Evolutionary conservation across 2,113 vertebrate genomes (phyloP).

Genomic region (Aptenodytes patagonicus): DNA sequence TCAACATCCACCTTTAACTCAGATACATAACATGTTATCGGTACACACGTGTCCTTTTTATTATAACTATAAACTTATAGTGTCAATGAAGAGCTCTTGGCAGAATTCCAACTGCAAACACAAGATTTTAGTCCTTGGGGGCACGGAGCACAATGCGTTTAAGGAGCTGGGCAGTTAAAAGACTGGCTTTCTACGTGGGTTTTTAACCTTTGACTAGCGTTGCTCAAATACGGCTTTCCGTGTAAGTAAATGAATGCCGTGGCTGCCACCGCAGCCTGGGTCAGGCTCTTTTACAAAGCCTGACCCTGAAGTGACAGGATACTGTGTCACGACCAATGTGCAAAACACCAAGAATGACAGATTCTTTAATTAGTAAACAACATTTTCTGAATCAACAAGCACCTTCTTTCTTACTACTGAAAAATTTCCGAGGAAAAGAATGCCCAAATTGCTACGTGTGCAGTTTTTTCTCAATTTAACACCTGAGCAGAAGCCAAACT

Average conservation of each 20-base stretch:
- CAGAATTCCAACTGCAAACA: neutral
- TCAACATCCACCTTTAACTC: constrained; percentile 38
- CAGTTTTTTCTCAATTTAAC: neutral
- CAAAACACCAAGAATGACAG: neutral
- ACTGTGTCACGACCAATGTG: neutral
- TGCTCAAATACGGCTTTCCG: neutral
- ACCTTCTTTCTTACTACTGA: neutral
- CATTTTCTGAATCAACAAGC: neutral
- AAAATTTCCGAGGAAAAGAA: neutral
- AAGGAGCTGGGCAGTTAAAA: constrained; percentile 3
- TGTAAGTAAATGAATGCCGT: neutral
- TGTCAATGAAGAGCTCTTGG: constrained; percentile 1
- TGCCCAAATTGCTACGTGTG: neutral
- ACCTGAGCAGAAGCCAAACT: neutral
- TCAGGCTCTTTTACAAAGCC: neutral
- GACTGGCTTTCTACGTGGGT: neutral
- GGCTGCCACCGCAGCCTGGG: neutral
- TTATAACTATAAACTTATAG: constrained; percentile 40
- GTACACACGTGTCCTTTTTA: constrained; percentile 51
- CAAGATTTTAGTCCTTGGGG: neutral
- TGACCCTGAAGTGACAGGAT: neutral
- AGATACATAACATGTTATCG: constrained; percentile 8
- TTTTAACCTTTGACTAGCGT: neutral
- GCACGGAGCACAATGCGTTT: neutral
- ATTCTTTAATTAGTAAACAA: neutral